Conservation (phyloP, 2,797 vertebrate genomes). For the Chiloscyllium punctatum region DNA sequence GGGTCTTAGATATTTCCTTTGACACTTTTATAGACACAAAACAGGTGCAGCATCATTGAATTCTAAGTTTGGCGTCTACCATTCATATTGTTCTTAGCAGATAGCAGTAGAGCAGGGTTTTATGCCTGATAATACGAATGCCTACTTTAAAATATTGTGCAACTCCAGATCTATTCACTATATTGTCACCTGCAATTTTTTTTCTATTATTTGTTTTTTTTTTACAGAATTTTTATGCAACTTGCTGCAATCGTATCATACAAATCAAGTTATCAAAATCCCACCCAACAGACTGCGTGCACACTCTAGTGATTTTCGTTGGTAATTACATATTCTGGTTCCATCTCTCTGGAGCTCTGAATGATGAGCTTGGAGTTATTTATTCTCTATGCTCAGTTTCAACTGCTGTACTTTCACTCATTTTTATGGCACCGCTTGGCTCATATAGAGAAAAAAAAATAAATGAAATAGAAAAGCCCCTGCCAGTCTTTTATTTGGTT, state of each 20-base stretch:
- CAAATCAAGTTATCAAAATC: not conserved
- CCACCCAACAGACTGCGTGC: not conserved
- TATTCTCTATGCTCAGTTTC: not conserved
- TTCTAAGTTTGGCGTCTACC: not conserved
- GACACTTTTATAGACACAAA: not conserved
- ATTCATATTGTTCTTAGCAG: not conserved
- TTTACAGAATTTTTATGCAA: not conserved
- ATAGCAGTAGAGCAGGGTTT: not conserved
- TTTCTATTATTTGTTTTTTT: not conserved
- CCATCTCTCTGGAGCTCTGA: not conserved
- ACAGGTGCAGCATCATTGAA: not conserved
- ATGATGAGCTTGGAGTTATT: not conserved
- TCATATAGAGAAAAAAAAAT: conserved; percentile 1
- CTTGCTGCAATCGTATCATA: not conserved
- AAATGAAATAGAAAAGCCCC: not conserved
- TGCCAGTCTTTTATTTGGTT: not conserved
- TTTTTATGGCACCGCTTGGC: too few relatives aligned
- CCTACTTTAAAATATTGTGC: not conserved
- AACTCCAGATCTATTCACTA: not conserved
- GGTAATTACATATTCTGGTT: conserved; percentile 10
- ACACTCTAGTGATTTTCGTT: conserved; percentile 16
- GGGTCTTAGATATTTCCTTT: not conserved
- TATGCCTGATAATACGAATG: not conserved
- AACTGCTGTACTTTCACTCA: not conserved
- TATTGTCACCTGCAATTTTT: not conserved